phyloP scores from a whole-genome alignment of 64 coral and sea anemone species.

The Stichodactyla helianthus region DNA sequence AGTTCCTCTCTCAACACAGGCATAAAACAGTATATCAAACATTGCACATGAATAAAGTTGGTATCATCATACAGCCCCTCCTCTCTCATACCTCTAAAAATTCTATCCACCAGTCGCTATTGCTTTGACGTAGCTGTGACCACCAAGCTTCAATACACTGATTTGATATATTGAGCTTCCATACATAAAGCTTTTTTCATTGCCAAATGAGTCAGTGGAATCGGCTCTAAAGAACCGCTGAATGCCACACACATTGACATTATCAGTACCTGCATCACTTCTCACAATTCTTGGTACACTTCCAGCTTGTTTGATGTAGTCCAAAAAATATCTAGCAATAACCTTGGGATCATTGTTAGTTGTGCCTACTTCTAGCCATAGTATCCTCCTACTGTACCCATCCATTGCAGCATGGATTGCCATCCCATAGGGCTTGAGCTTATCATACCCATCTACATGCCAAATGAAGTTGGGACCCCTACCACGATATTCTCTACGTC shows the following conservation, averaged over 20 bases:
- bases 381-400: conserved; percentile 31
- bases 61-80: conserved; percentile 27
- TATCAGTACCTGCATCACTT: conserved; percentile 40
- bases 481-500: conserved; percentile 13
- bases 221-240: conserved; percentile 36
- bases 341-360: conserved; percentile 52
- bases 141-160: conserved; percentile 53
- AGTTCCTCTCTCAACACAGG: conserved; percentile 43
- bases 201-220: conserved; percentile 13
- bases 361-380: conserved; percentile 38
- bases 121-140: conserved; percentile 27
- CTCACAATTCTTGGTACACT: conserved; percentile 35
- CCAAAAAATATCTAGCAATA: conserved; percentile 24
- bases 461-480: conserved; percentile 42
- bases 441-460: conserved; percentile 44
- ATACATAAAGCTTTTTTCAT: conserved; percentile 40
- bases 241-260: conserved; percentile 18
- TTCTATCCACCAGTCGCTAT: conserved; percentile 37
- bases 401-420: conserved; percentile 31
- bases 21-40: conserved; percentile 45
- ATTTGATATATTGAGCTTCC: conserved; percentile 36
- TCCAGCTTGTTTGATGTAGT: conserved; percentile 36
- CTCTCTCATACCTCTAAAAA: conserved; percentile 40
- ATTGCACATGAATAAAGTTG: conserved; percentile 26
- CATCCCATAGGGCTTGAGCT: conserved; percentile 37